Base-by-base conservation (phyloP, 2,113 vertebrate species). In the Circaetus cinerascens region DNA sequence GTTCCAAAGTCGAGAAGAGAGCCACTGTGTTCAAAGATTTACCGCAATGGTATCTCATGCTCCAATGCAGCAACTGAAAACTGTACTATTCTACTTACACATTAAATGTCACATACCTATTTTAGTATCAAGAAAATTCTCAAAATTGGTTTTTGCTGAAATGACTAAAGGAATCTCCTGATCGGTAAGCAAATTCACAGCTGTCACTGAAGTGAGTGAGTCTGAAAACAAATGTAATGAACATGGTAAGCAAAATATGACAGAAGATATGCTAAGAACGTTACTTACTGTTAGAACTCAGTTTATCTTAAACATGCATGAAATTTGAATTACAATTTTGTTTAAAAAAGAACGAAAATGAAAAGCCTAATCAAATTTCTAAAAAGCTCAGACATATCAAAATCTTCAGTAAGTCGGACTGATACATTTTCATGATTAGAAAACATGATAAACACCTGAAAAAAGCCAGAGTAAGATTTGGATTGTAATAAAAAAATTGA, bases 151-250 rank as follows among this genome's bases (percentile, higher is more conserved):
- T 83, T 98, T 98, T 86, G 97, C 98, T 56, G 98, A 98, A 93
- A 99, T 98, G 43, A 99, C 90, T 32, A 99, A 79, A n/a, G 99
- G 99, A 91, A 99, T 97, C 94, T 99, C 99, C n/a, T 94, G 98
- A 75, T 96, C 94, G 8, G 99, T 99, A 94, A 99, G 98, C 94
- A 99, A 84, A 96, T 99, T 99, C 87, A 98, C 95, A 75, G 99
- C 99, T 2, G 86, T 99, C 96, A 99, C 98, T 12, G 99, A 98
- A 11, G 99, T 99, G 11, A 99, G 98, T 9, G 98, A 98, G 89
- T 99, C 99, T 99, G 98, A 41, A 98, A 98, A 97, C 64, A 89
- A 91, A 90, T 12, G 25, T 9, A 82, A 67, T 19, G 13, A 67
- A 34, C 5, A n/a, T 3, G 4, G 55, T 94, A 97, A 94, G 38